phyloP scores from a whole-genome alignment of 2,113 vertebrate genomes.

The Microtus ochrogaster region DNA sequence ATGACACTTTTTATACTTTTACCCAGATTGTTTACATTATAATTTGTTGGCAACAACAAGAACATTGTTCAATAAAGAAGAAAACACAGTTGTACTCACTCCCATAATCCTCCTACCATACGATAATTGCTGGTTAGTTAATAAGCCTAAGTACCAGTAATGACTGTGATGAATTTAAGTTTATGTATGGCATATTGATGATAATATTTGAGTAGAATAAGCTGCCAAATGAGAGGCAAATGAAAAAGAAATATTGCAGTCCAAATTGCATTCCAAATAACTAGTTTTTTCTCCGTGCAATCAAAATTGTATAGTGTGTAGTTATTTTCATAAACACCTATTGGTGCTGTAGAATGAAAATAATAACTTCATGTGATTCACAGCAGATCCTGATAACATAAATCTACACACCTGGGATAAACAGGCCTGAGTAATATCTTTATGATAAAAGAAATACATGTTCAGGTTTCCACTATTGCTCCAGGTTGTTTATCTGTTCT shows the following conservation, averaged over 20 bases:
- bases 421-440: conserved; percentile 82
- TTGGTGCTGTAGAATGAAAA: conserved; percentile 82
- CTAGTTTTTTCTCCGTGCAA: conserved; percentile 73
- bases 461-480: conserved; percentile 70
- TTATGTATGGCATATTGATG: conserved; percentile 81
- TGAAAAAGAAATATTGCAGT: conserved; percentile 79
- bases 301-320: conserved; percentile 73
- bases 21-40: conserved; percentile 66
- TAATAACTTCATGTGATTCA: conserved; percentile 85
- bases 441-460: conserved; percentile 83
- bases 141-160: conserved; percentile 80
- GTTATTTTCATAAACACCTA: conserved; percentile 83
- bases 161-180: conserved; percentile 79
- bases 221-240: conserved; percentile 79
- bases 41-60: conserved; percentile 48
- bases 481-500: conserved; percentile 83
- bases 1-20: conserved; percentile 51
- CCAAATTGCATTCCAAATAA: conserved; percentile 77
- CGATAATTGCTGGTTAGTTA: conserved; percentile 81
- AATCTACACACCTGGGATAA: conserved; percentile 84
- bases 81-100: conserved; percentile 47
- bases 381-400: conserved; percentile 82
- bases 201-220: conserved; percentile 77
- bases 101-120: conserved; percentile 65
- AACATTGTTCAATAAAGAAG: conserved; percentile 23